These are phyloP conservation scores for Hydrochoerus hydrochaeris DNA, from an alignment of 2,113 vertebrate genomes.

Conservation along the genomic window DNA sequence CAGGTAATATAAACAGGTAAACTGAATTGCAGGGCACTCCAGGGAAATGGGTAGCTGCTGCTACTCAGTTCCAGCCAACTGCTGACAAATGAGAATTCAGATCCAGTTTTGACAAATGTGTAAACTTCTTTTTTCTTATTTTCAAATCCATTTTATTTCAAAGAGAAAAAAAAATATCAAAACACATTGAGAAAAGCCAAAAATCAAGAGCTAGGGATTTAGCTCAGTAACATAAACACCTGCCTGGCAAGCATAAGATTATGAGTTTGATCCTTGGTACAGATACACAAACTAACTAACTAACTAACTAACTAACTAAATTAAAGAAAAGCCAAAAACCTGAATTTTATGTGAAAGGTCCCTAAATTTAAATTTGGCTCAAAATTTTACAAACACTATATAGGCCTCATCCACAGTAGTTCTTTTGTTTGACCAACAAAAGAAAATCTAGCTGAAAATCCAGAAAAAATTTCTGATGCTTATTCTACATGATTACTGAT, in stretches of 20 bases:
- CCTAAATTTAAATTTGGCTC: neutral
- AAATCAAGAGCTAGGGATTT: neutral
- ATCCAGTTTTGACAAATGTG: neutral
- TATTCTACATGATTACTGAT: neutral
- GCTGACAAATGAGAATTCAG: neutral
- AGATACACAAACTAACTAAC: too few species aligned
- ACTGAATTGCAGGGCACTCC: neutral
- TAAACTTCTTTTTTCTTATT: neutral
- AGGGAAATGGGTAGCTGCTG: neutral
- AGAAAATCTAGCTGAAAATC: conserved; percentile 14
- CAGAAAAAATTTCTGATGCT: conserved; percentile 52
- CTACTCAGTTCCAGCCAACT: neutral
- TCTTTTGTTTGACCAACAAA: neutral
- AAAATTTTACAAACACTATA: conserved; percentile 19
- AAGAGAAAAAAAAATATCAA: too few species aligned
- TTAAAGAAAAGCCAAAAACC: neutral
- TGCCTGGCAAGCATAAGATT: too few species aligned
- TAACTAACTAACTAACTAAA: too few species aligned
- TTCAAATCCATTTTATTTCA: too few species aligned
- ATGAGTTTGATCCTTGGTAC: too few species aligned
- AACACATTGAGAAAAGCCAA: neutral
- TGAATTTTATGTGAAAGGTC: neutral
- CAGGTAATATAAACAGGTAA: neutral
- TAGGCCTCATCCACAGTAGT: neutral
- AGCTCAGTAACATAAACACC: too few species aligned